Evolutionary conservation across 2,888 invertebrate genomes (phyloP).

Genomic region (Drosophila neonasuta): DNA sequence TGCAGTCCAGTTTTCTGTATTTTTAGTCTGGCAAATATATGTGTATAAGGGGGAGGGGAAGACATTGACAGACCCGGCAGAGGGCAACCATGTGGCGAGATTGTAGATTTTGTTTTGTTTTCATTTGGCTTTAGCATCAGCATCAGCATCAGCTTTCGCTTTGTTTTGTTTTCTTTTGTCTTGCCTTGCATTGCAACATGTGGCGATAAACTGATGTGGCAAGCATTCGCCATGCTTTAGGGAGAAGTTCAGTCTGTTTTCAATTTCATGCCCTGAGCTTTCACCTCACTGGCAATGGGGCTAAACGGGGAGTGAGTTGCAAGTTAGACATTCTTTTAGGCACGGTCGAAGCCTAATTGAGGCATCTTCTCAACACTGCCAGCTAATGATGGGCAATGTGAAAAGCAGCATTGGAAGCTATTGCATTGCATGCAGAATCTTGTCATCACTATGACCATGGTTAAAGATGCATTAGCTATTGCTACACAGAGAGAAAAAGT

Average conservation of each 20-base stretch:
- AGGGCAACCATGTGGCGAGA: constrained; percentile 25
- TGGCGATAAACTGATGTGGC: constrained; percentile 47
- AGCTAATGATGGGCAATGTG: neutral
- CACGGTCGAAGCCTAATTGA: constrained; percentile 40
- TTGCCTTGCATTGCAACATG: constrained; percentile 54
- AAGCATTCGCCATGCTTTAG: constrained; percentile 40
- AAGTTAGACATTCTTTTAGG: constrained; percentile 39
- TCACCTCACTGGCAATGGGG: constrained; percentile 36
- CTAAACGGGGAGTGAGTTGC: neutral
- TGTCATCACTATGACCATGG: neutral
- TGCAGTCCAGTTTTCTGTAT: constrained; percentile 20
- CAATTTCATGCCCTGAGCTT: constrained; percentile 54
- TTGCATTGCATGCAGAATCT: neutral
- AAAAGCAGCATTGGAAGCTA: neutral
- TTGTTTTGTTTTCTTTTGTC: constrained; percentile 27
- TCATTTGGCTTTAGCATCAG: neutral
- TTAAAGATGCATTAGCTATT: neutral
- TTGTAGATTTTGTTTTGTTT: constrained; percentile 19
- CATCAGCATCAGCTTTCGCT: constrained; percentile 9
- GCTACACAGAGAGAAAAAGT: too few relatives aligned
- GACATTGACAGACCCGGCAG: constrained; percentile 34
- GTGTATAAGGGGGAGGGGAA: neutral
- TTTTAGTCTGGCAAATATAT: constrained; percentile 30
- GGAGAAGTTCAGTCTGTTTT: constrained; percentile 19
- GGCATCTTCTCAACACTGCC: constrained; percentile 20